Conservation (phyloP, 1,140 invertebrate genomes). For the Ruditapes philippinarum region DNA sequence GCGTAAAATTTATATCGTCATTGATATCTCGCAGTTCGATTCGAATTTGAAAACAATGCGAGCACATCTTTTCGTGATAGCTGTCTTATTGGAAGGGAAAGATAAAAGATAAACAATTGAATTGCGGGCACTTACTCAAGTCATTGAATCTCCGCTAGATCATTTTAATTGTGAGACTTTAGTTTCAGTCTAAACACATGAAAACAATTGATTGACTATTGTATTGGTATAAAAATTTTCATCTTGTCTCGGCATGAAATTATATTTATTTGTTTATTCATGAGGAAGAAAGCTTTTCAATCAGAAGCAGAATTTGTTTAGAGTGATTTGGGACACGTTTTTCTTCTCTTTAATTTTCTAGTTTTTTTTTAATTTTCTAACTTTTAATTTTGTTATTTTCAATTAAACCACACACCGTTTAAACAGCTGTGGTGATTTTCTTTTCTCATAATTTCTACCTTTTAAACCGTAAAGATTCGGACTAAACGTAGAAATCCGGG, state of each 20-base stretch:
- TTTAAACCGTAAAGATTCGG: constrained; percentile 26
- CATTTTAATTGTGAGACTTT: constrained; percentile 59
- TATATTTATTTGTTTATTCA: background rate
- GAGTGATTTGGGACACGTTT: background rate
- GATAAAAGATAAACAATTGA: constrained; percentile 63
- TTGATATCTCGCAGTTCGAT: constrained; percentile 53
- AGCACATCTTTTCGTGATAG: constrained; percentile 55
- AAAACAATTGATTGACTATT: constrained; percentile 62
- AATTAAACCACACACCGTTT: background rate
- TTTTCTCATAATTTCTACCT: background rate
- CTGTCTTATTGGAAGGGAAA: constrained; percentile 48
- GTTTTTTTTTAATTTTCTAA: background rate
- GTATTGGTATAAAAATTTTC: constrained; percentile 42
- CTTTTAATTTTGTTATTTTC: background rate
- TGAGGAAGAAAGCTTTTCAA: constrained; percentile 5
- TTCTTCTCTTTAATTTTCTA: background rate
- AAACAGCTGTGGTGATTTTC: background rate
- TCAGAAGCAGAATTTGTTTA: background rate
- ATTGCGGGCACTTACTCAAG: constrained; percentile 64
- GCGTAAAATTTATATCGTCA: constrained; percentile 64
- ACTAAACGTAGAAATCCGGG: constrained; percentile 45
- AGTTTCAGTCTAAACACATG: constrained; percentile 60
- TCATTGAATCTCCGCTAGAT: constrained; percentile 59
- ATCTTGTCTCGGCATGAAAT: constrained; percentile 57
- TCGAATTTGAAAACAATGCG: constrained; percentile 62